Base-by-base conservation (phyloP, 2,888 invertebrate species). In the Embidobia sp. region DNA sequence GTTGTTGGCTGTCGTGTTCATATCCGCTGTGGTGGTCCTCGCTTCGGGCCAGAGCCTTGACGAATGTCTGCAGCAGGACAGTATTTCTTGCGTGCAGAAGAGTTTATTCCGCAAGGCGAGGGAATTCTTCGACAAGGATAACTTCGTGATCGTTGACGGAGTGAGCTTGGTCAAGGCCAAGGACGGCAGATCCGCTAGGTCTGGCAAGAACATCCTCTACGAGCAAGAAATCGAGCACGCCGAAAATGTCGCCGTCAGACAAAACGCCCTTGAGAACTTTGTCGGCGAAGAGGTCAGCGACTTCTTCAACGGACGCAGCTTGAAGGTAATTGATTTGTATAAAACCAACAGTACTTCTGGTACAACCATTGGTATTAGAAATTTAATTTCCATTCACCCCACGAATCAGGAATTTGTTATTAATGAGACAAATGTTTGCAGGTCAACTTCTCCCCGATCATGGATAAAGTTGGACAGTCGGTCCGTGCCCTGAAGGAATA, bases 41-140 rank as follows among this genome's bases (percentile, higher is more conserved):
- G 85, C 84, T 44, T 82, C 83, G 10, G 85, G 86, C 51, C 88
- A 90, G 78, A 90, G 82, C 80, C 88, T 92, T 82, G 90, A 92
- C 82, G 91, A 92, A 81, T 93, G 93, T 84, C 89, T 93, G 78
- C 90, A 91, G 80, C 90, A 91, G 85, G 93, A 93, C 89, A 93
- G 93, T 69, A 93, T 93, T 79, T 91, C 92, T 80, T 93, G 93
- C 89, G 89, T 93, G 74, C 93, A 93, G 89, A 90, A 91, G 83
- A 91, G 91, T 70, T 86, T 93, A 69, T 93, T 91, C 90, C 90
- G 92, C 73, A 91, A 90, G 82, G 92, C 92, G 37, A 91, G 91
- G 84, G 90, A 91, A 22, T 90, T 93, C 86, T 92, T 93, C 84
- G 91, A 91, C 53, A 91, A 91, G 86, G 92, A 92, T 64, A 91